phyloP scores from a whole-genome alignment of 2,113 vertebrate species.

The Hippocampus comes region DNA sequence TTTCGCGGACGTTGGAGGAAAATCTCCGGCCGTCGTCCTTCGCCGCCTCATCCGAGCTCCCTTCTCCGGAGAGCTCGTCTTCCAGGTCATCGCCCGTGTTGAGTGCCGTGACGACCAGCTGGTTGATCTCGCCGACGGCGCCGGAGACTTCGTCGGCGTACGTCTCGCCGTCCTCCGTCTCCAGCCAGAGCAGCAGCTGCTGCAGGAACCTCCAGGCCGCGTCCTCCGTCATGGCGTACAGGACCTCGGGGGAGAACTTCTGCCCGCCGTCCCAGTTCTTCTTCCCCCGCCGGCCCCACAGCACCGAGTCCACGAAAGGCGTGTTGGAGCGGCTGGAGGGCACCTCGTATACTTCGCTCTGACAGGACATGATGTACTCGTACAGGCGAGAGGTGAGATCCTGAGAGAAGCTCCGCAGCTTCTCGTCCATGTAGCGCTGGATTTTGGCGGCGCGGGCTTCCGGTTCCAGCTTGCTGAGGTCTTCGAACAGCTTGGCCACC shows the following conservation, averaged over 20 bases:
- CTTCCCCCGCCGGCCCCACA: conserved; percentile 5
- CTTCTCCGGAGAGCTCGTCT: not conserved
- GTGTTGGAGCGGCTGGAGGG: conserved; percentile 5
- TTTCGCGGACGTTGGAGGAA: not conserved
- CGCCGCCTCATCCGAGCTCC: not conserved
- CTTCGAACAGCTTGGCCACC: not conserved
- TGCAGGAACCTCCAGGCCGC: conserved; percentile 5
- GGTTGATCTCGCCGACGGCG: conserved; percentile 8
- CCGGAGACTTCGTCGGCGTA: conserved; percentile 3
- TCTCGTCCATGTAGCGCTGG: conserved; percentile 7
- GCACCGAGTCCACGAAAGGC: conserved; percentile 1
- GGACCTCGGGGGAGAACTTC: conserved; percentile 4
- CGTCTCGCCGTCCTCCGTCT: not conserved
- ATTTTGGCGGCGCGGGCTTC: not conserved
- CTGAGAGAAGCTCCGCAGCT: not conserved
- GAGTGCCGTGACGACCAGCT: conserved; percentile 2
- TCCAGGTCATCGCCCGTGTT: not conserved
- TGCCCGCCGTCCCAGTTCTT: conserved; percentile 6
- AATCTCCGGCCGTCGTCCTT: not conserved
- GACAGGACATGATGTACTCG: conserved; percentile 9
- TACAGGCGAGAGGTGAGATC: conserved; percentile 3
- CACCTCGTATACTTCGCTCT: conserved; percentile 4
- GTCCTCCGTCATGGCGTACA: conserved; percentile 12
- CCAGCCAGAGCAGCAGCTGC: conserved; percentile 1
- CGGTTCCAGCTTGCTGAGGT: not conserved